These are phyloP conservation scores for Acanthosepion lycidas DNA, from an alignment of 2,888 invertebrate genomes.

Conservation along the genomic window DNA sequence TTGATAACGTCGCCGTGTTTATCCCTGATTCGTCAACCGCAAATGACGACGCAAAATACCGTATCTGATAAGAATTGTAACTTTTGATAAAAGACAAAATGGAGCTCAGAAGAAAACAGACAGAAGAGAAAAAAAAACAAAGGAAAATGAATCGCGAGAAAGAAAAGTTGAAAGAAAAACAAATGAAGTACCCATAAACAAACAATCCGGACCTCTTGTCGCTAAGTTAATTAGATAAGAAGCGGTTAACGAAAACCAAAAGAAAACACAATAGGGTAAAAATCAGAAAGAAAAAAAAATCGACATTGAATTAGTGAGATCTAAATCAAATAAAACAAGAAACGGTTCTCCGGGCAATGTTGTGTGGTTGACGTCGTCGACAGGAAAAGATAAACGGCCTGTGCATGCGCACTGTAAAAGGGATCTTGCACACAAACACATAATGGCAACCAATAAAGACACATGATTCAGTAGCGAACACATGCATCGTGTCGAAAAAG, in stretches of 20 bases:
- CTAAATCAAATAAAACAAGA: constrained; percentile 17
- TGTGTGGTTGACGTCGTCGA: neutral
- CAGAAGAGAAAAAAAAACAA: neutral
- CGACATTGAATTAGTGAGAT: neutral
- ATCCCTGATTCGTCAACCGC: neutral
- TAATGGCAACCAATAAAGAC: neutral
- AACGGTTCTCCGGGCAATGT: neutral
- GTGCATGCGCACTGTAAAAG: neutral
- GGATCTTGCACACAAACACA: neutral
- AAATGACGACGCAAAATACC: neutral
- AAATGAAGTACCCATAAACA: neutral
- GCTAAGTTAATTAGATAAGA: constrained; percentile 17
- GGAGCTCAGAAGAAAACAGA: neutral
- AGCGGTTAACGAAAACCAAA: neutral
- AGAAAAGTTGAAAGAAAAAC: too few species aligned
- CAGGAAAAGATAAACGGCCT: neutral
- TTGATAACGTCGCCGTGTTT: neutral
- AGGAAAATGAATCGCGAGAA: neutral
- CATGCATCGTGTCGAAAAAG: too few species aligned
- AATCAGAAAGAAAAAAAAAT: neutral
- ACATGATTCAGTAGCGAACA: too few species aligned
- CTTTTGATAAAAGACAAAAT: neutral
- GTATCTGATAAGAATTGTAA: neutral
- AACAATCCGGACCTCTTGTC: neutral
- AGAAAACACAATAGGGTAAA: neutral